Percentiles rank a stretch among this genome's conserved stretches.
phyloP scores from a whole-genome alignment of 2,888 invertebrate species.

The Coleophora flavipennella region DNA sequence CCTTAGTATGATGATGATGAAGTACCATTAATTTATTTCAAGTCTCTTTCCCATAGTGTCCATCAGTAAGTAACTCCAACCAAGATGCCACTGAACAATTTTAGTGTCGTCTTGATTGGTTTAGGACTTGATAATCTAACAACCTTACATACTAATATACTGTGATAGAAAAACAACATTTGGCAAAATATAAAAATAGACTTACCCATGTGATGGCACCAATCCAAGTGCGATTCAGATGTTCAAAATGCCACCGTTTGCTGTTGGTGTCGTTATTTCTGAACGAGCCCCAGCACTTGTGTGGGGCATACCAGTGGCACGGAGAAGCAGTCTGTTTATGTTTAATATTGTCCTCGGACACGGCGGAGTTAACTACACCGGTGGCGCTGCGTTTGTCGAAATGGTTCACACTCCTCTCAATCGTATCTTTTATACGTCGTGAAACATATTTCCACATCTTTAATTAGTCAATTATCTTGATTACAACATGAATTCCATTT shows the following conservation, averaged over 20 bases:
- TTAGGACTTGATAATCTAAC: background rate
- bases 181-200: slow-evolving; percentile 12
- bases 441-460: slow-evolving; percentile 72
- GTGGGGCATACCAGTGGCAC: slow-evolving; percentile 38
- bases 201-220: slow-evolving; percentile 70
- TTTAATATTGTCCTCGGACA: slow-evolving; percentile 36
- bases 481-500: no score
- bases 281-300: slow-evolving; percentile 34
- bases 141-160: background rate
- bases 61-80: no score
- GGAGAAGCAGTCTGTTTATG: slow-evolving; percentile 22
- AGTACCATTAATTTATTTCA: no score
- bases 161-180: slow-evolving; percentile 5
- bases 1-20: no score
- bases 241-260: slow-evolving; percentile 55
- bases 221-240: slow-evolving; percentile 57
- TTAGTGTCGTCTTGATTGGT: background rate
- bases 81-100: no score
- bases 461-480: no score
- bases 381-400: slow-evolving; percentile 61
- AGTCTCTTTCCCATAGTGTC: no score
- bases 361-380: slow-evolving; percentile 38
- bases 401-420: slow-evolving; percentile 61
- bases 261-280: slow-evolving; percentile 40
- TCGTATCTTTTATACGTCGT: slow-evolving; percentile 60